Base-by-base conservation (phyloP, 64 coral and sea anemone species). In the Catalaphyllia jardinei region DNA sequence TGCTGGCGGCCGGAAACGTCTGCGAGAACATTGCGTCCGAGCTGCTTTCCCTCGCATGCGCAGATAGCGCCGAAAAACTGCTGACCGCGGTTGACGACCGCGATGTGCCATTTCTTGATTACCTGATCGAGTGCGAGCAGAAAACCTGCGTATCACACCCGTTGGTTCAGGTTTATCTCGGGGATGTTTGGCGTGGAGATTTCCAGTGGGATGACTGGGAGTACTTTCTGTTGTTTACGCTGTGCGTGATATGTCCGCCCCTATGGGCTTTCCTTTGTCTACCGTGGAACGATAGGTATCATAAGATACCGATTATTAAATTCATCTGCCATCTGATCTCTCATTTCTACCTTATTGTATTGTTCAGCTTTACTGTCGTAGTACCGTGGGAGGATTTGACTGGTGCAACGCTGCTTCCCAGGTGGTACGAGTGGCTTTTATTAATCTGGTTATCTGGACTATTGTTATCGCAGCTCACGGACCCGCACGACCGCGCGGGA, bases 261-360 rank as follows among this genome's bases (percentile, higher is more conserved):
- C 35, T 95, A 17, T 99, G 97, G 97, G 97, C 87, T 0, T 95
- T 90, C 88, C 79, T 99, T 16, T 99, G 94, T 35, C 52, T 99
- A n/a, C 97, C 97, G 3, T 99, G 97, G 97, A 99, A 95, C n/a
- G 91, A 91, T 73, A 92, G 90, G 29, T 95, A 95, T 61, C 91
- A 93, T 75, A 95, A 95, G 67, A 89, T 99, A 33, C 97, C 97
- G 0, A 95, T 99, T 11, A 95, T 99, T 31, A 99, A 99, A 76
- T 99, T 99, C 67, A 95, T 99, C 38, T 93, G 97, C 60, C 97
- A 99, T 63, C 79, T 99, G 25, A 95, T 99, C 10, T 99, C 97
- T 27, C 97, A 99, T 79, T 83, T 99, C 4, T 99, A 99, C 61
- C 89, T 99, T 6, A 95, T 99, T 52, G 31, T 88, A 25, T 27